phyloP scores from a whole-genome alignment of 2,113 vertebrate genomes.

The Oryzias curvinotus region DNA sequence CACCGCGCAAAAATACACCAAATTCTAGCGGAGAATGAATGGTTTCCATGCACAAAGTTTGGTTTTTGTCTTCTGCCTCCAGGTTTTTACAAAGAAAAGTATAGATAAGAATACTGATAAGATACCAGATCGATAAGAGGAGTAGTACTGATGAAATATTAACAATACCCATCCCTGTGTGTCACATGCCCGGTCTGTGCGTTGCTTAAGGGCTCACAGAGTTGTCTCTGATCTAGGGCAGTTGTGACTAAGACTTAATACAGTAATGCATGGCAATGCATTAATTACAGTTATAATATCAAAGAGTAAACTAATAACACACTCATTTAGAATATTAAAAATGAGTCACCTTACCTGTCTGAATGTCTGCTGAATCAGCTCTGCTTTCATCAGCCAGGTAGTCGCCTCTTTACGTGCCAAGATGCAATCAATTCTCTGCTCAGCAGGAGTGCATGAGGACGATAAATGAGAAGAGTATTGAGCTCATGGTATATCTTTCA shows the following conservation, averaged over 20 bases:
- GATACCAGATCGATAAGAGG: too few relatives aligned
- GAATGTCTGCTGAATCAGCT: conserved; percentile 48
- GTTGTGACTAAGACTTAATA: conserved; percentile 12
- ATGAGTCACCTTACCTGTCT: conserved; percentile 50
- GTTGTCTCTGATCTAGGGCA: not conserved
- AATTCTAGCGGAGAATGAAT: too few relatives aligned
- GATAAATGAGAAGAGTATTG: conserved; percentile 11
- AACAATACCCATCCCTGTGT: too few relatives aligned
- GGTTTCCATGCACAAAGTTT: too few relatives aligned
- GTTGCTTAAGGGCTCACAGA: too few relatives aligned
- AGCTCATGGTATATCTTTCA: not conserved
- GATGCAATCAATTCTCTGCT: conserved; percentile 32
- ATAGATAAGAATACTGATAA: too few relatives aligned
- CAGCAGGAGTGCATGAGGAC: conserved; percentile 2
- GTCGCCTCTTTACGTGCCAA: conserved; percentile 35
- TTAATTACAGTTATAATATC: conserved; percentile 46
- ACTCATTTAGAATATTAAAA: conserved; percentile 43
- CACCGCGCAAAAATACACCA: too few relatives aligned
- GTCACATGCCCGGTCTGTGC: too few relatives aligned
- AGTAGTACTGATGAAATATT: too few relatives aligned
- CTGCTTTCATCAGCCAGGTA: conserved; percentile 19
- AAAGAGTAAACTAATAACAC: conserved; percentile 60
- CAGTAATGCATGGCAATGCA: conserved; percentile 15
- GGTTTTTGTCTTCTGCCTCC: too few relatives aligned
- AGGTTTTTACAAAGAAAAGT: too few relatives aligned